Percentiles rank a stretch among this genome's conserved stretches.
These are phyloP conservation scores for Erpobdella octoculata DNA, from an alignment of 2,888 invertebrate genomes.

Conservation along the genomic window DNA sequence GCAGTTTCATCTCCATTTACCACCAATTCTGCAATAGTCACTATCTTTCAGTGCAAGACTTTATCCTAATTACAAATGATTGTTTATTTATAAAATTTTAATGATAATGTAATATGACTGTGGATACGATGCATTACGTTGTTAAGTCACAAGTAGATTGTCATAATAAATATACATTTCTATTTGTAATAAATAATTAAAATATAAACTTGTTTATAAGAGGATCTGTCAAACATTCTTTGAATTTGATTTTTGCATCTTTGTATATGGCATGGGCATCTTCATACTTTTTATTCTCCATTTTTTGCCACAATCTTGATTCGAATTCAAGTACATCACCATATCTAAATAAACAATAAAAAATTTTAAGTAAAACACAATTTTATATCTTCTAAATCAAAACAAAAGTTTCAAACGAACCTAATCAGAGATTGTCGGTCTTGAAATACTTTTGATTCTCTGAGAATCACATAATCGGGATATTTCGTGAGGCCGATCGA, in stretches of 20 bases:
- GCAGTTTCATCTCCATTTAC: too few relatives aligned
- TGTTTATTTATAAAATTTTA: neutral
- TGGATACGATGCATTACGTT: too few relatives aligned
- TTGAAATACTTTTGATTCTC: slow-evolving; percentile 48
- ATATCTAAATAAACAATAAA: slow-evolving; percentile 40
- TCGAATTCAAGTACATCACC: slow-evolving; percentile 46
- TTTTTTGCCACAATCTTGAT: slow-evolving; percentile 43
- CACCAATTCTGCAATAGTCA: too few relatives aligned
- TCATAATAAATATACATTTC: neutral
- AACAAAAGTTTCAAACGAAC: too few relatives aligned
- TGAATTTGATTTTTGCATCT: slow-evolving; percentile 34
- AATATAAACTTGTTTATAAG: neutral
- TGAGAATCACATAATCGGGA: slow-evolving; percentile 50
- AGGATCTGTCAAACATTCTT: neutral
- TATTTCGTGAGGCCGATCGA: slow-evolving; percentile 53
- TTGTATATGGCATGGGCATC: slow-evolving; percentile 44
- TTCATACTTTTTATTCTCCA: slow-evolving; percentile 46
- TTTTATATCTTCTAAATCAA: too few relatives aligned
- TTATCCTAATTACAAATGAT: too few relatives aligned
- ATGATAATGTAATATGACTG: too few relatives aligned
- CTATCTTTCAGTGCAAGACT: neutral
- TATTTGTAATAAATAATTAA: neutral
- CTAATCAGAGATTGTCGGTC: slow-evolving; percentile 50
- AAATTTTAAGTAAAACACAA: slow-evolving; percentile 50
- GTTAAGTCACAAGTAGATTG: neutral